Conservation (phyloP, 2,888 invertebrate species). For the Drosophila greeni region DNA sequence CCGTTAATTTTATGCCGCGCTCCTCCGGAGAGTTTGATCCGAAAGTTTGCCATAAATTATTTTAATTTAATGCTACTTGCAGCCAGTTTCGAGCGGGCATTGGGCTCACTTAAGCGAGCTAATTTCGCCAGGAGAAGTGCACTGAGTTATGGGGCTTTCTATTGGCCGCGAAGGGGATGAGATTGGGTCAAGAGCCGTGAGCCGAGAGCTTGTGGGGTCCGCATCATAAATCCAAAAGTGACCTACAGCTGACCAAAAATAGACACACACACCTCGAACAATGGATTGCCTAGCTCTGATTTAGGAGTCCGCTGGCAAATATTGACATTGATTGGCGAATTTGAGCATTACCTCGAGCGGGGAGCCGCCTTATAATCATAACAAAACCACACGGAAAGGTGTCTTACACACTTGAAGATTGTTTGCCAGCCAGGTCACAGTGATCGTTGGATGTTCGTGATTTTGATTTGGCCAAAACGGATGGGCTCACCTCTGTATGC, state of each 20-base stretch:
- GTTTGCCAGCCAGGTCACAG: slow-evolving; percentile 31
- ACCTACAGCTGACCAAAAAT: slow-evolving; percentile 43
- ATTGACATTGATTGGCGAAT: slow-evolving; percentile 60
- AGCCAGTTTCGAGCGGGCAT: slow-evolving; percentile 28
- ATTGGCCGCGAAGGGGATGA: slow-evolving; percentile 11
- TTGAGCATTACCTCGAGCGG: slow-evolving; percentile 37
- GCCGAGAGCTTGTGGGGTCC: background rate
- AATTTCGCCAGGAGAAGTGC: slow-evolving; percentile 20
- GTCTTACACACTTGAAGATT: slow-evolving; percentile 29
- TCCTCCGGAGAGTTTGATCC: slow-evolving; percentile 36
- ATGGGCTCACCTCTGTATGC: slow-evolving; percentile 46
- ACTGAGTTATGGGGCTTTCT: slow-evolving; percentile 48
- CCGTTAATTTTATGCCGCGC: slow-evolving; percentile 53
- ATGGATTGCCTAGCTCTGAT: slow-evolving; percentile 47
- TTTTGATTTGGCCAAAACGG: slow-evolving; percentile 17
- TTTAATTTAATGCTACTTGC: slow-evolving; percentile 45
- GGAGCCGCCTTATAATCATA: slow-evolving; percentile 37
- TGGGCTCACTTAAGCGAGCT: slow-evolving; percentile 33
- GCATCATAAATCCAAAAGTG: slow-evolving; percentile 23
- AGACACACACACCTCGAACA: slow-evolving; percentile 28
- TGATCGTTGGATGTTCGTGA: background rate
- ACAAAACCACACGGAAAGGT: slow-evolving; percentile 18
- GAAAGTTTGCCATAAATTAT: slow-evolving; percentile 47
- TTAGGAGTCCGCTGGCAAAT: slow-evolving; percentile 53
- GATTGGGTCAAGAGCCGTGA: slow-evolving; percentile 40